Evolutionary conservation across 2,888 invertebrate species (phyloP).

Genomic region (Patella ulyssiponensis): DNA sequence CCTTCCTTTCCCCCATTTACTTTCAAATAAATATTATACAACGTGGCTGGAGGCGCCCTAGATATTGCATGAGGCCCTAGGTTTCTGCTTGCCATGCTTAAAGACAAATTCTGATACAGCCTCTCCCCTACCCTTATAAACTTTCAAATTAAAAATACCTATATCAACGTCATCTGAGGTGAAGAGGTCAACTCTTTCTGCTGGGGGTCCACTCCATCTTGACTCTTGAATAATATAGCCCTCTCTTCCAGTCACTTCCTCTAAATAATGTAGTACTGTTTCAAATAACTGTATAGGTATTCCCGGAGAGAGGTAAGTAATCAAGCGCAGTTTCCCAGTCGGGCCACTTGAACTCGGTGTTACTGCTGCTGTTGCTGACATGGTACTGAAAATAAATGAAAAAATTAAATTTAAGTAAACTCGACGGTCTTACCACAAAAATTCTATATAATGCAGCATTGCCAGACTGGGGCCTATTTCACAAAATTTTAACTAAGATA

Average conservation of each 20-base stretch:
- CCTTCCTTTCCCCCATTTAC: too few species aligned
- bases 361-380: background rate
- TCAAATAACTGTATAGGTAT: conserved; percentile 78
- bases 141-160: conserved; percentile 70
- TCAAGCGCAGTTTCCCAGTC: conserved; percentile 73
- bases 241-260: conserved; percentile 74
- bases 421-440: too few species aligned
- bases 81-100: background rate
- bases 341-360: background rate
- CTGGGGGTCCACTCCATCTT: conserved; percentile 74
- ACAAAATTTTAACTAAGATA: too few species aligned
- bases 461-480: too few species aligned
- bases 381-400: background rate
- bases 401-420: too few species aligned
- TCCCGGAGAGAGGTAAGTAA: conserved; percentile 79
- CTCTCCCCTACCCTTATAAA: too few species aligned
- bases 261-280: conserved; percentile 76
- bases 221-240: conserved; percentile 78
- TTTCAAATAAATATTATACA: background rate
- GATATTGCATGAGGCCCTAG: background rate
- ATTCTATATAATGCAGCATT: too few species aligned
- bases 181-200: conserved; percentile 77
- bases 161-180: conserved; percentile 75
- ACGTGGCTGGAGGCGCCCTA: background rate
- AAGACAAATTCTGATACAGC: too few species aligned